phyloP scores from a whole-genome alignment of 2,113 vertebrate genomes.

The Dendropsophus ebraccatus region DNA sequence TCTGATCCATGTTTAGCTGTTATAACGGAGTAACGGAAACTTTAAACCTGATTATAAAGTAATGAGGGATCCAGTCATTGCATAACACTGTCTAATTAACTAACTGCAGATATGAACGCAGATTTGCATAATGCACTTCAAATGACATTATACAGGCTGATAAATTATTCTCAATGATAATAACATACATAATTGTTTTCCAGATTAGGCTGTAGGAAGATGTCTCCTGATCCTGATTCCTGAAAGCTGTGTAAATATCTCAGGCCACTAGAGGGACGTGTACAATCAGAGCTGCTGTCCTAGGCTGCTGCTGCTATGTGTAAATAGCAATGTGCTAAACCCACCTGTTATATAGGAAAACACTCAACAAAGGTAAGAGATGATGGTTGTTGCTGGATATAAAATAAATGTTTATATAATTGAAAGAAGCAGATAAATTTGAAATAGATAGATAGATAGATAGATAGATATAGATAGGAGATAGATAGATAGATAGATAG shows the following conservation, averaged over 20 bases:
- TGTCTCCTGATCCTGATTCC: background rate
- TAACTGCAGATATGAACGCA: background rate
- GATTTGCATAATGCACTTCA: slow-evolving; percentile 7
- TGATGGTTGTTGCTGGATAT: no score
- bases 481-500: no score
- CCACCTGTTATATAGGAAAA: background rate
- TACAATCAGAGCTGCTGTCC: slow-evolving; percentile 70
- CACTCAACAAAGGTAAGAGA: background rate
- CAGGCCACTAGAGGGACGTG: slow-evolving; percentile 80
- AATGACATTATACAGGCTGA: background rate
- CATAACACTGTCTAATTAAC: background rate
- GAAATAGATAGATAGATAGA: no score
- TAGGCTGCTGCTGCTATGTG: slow-evolving; percentile 44
- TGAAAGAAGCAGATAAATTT: no score
- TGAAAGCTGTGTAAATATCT: slow-evolving; percentile 57
- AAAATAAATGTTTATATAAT: no score
- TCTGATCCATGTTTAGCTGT: background rate
- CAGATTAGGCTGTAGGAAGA: background rate
- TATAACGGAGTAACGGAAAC: background rate
- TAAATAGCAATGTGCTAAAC: background rate
- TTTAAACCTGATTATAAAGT: background rate
- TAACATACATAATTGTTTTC: slow-evolving; percentile 14
- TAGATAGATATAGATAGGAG: no score
- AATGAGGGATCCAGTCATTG: background rate
- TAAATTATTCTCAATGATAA: slow-evolving; percentile 17